Base-by-base conservation (phyloP, 2,113 vertebrate species). In the Clinocottus analis region DNA sequence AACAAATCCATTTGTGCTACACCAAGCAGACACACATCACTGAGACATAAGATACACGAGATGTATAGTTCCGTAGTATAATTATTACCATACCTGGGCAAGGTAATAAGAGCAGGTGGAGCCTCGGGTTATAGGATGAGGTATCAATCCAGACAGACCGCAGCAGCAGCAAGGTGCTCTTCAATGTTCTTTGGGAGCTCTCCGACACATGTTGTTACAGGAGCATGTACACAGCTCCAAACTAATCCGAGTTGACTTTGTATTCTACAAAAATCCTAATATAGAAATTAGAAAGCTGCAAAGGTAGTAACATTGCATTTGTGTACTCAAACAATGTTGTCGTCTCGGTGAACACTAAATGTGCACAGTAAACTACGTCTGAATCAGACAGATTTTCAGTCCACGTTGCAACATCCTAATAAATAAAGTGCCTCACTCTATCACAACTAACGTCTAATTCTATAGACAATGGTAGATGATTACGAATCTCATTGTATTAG, bases 401-500 rank as follows among this genome's bases (percentile, higher is more conserved):
- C 10, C 27, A 51, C 10, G 0, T 27, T 29, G 47, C 66, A 37
- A 67, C 31, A 76, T 47, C 41, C 27, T 53, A 45, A 63, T 81
- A 70, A 85, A 80, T 69, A 79, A 79, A 70, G 25, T 1, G 73
- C 55, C 72, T 80, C 61, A 64, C 77, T 90, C 64, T 60, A 35
- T 70, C 41, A 67, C 75, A 65, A 55, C 31, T 82, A 64, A 84
- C 66, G 66, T 71, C 66, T 72, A 62, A 16, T 65, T 82, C 63
- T 65, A 78, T 53, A 27, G 80, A 75, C 51, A 62, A 39, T 53
- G 51, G 45, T 33, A 47, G 61, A 78, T 87, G 82, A 90, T 86
- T 87, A 75, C 89, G 67, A 84, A 86, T 87, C 77, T 77, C 62
- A 73, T 82, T 86, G 73, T 75, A 55, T 85, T 87, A 87, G 78